Evolutionary conservation across 2,113 vertebrate genomes (phyloP), one percentile per base, ranked within the genome.

Genomic region (Syngnathus scovelli): DNA sequence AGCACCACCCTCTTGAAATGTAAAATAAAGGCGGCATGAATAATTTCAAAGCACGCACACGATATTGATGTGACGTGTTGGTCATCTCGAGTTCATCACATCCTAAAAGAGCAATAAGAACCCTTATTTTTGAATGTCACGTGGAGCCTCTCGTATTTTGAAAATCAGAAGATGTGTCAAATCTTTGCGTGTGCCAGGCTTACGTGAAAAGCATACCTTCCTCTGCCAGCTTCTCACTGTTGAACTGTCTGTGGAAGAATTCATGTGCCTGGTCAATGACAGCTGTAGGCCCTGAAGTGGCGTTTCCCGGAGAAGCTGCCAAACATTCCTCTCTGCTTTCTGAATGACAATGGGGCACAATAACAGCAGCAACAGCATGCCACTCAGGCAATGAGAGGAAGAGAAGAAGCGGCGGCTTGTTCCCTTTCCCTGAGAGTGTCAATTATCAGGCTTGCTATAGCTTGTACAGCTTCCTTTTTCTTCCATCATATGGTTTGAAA

Each of bases 251-350:
- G 90, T 91, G 87, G 88, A 87, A 92, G 88, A 86, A 92, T 88
- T 94, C 91, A 93, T 90, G 88, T 93, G 92, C 91, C 90, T 91
- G 85, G 88, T 90, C 86, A 72, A 82, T 92, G 91, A 92, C 91
- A 91, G 92, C 91, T 92, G 90, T 91, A 91, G 92, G 78, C 85
- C 90, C 92, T 93, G 89, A 91, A 92, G 89, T 91, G 89, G 78
- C 81, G 87, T 90, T 94, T 93, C 92, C 90, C 92, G 94, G 92
- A 93, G 90, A 92, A 92, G 85, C 83, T 86, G 88, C 91, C 92
- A 92, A 91, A 92, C 92, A 89, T 83, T 88, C 88, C 93, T 92
- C 89, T 90, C 91, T 87, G 92, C 83, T 87, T 84, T 82, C 81
- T 76, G 75, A 74, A 74, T 72, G 41, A 87, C 85, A 90, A 90